Evolutionary conservation across 2,888 invertebrate genomes (phyloP).

Genomic region (Sisyra terminalis): DNA sequence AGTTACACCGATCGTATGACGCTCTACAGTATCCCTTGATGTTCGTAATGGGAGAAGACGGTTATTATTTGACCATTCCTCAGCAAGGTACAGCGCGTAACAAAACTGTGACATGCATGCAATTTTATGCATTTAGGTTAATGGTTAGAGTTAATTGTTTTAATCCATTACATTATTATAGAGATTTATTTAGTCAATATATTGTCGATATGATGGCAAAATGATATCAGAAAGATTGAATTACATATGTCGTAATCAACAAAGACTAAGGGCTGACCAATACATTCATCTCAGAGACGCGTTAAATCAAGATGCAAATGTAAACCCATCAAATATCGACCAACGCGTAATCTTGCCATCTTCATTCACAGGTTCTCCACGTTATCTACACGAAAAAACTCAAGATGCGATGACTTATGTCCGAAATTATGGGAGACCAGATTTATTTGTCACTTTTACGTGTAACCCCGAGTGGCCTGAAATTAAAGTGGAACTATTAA

Average conservation of each 20-base stretch:
- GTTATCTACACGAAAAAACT: conserved; percentile 16
- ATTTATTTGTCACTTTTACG: conserved; percentile 12
- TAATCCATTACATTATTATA: conserved; percentile 12
- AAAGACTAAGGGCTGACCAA: conserved; percentile 10
- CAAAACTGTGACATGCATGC: conserved; percentile 11
- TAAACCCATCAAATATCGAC: no score
- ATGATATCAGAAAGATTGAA: conserved; percentile 5
- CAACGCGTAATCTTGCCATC: conserved; percentile 19
- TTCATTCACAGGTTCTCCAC: conserved; percentile 16
- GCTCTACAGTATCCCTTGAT: conserved; percentile 18
- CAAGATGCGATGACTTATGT: conserved; percentile 19
- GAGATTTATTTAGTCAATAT: conserved; percentile 16
- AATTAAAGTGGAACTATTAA: conserved; percentile 12
- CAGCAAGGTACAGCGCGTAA: conserved; percentile 10
- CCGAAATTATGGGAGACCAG: conserved; percentile 18
- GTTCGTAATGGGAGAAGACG: conserved; percentile 15
- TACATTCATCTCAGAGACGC: conserved; percentile 6
- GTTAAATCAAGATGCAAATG: conserved; percentile 1
- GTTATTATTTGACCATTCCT: conserved; percentile 11
- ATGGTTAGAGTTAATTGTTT: conserved; percentile 12
- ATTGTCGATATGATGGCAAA: conserved; percentile 17
- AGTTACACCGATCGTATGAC: conserved; percentile 15
- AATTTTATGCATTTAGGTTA: conserved; percentile 15
- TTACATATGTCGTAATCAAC: conserved; percentile 10
- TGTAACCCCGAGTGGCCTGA: conserved; percentile 18